Conservation (phyloP, 2,888 invertebrate species). For the Sycophila texana region DNA sequence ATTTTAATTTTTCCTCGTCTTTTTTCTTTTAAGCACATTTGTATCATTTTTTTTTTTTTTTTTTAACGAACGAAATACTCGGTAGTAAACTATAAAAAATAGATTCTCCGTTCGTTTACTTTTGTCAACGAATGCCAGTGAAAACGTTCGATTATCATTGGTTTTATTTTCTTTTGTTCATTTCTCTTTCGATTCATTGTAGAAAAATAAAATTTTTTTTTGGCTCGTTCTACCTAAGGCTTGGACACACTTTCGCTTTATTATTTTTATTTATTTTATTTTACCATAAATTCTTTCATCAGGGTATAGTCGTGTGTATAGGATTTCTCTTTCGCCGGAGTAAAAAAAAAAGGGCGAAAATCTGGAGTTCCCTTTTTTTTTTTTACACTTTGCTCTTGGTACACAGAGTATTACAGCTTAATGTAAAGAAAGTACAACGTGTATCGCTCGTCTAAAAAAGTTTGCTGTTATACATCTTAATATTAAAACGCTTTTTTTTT, state of each 20-base stretch:
- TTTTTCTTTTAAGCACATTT: slow-evolving; percentile 35
- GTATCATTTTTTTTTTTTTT: background rate
- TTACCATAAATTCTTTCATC: slow-evolving; percentile 19
- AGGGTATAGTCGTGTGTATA: background rate
- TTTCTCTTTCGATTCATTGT: slow-evolving; percentile 37
- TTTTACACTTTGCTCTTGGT: background rate
- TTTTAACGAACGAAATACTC: slow-evolving; percentile 37
- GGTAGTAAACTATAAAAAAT: slow-evolving; percentile 54
- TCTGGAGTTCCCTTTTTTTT: background rate
- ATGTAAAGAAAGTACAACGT: slow-evolving; percentile 25
- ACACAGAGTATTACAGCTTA: slow-evolving; percentile 4
- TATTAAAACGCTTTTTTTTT: background rate
- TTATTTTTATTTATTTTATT: slow-evolving; percentile 15
- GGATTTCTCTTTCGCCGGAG: slow-evolving; percentile 21
- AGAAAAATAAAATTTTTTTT: slow-evolving; percentile 52
- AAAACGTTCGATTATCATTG: slow-evolving; percentile 32
- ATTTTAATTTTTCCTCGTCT: slow-evolving; percentile 7
- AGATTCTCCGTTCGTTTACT: slow-evolving; percentile 36
- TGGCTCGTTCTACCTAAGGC: slow-evolving; percentile 49
- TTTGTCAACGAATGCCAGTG: slow-evolving; percentile 45
- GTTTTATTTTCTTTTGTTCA: background rate
- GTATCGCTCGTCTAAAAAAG: slow-evolving; percentile 30
- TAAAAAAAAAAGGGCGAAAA: slow-evolving; percentile 38
- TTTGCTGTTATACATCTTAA: slow-evolving; percentile 16
- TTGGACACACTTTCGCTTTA: slow-evolving; percentile 48